Conservation (phyloP, 2,797 vertebrate species). For the Gastrophryne carolinensis region DNA sequence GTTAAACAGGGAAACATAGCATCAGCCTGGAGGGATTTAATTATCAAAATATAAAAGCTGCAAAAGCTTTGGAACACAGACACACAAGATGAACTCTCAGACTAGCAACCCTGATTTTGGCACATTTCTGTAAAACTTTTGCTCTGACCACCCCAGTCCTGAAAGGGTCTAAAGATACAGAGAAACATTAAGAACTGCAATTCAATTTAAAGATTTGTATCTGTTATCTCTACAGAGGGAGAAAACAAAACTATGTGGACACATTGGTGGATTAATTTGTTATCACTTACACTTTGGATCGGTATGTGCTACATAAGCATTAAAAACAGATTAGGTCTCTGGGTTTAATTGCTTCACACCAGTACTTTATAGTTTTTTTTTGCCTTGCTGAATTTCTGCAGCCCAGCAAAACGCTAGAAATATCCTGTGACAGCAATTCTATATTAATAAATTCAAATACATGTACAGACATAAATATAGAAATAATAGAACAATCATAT, state of each 20-base stretch:
- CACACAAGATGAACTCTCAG: background rate
- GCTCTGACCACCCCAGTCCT: background rate
- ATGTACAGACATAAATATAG: too few species aligned
- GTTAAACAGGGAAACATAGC: conserved; percentile 32
- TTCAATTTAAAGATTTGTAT: conserved; percentile 40
- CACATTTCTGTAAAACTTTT: conserved; percentile 5
- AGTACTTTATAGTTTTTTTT: conserved; percentile 20
- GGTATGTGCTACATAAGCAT: conserved; percentile 48
- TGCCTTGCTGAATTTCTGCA: conserved; percentile 25
- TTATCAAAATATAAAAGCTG: conserved; percentile 28
- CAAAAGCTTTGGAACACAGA: background rate
- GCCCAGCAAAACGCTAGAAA: conserved; percentile 26
- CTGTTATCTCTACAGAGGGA: conserved; percentile 15
- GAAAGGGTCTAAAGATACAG: conserved; percentile 1
- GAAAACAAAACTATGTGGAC: conserved; percentile 43
- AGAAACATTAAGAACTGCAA: background rate
- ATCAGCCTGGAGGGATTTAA: conserved; percentile 36
- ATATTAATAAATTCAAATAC: conserved; percentile 40
- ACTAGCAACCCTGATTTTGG: background rate
- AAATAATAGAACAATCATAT: too few species aligned
- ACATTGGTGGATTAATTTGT: conserved; percentile 44
- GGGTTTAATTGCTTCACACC: conserved; percentile 40
- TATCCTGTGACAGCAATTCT: conserved; percentile 34
- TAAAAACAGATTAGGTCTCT: conserved; percentile 41
- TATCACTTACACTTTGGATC: conserved; percentile 51